Percentiles rank a stretch among this genome's conserved stretches.
Evolutionary conservation across 1,140 invertebrate species (phyloP).

Genomic region (Ceratina japonica): DNA sequence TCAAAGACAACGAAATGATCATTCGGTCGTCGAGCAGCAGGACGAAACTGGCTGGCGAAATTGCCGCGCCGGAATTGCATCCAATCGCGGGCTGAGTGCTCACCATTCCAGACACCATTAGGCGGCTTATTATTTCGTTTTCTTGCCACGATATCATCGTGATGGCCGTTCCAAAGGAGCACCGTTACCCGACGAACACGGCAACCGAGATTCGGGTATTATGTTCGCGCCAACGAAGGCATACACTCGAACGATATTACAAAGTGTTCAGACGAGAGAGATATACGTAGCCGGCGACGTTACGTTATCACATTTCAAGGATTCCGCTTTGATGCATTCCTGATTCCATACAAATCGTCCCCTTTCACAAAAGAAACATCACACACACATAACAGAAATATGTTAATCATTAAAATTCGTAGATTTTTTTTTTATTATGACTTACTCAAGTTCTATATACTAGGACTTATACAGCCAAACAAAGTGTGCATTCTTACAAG

Average conservation of each 20-base stretch:
- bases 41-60: slow-evolving; percentile 66
- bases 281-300: slow-evolving; percentile 24
- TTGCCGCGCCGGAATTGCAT: slow-evolving; percentile 67
- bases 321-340: slow-evolving; percentile 16
- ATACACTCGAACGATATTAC: slow-evolving; percentile 55
- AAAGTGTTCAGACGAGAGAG: slow-evolving; percentile 38
- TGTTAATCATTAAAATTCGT: no score
- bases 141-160: slow-evolving; percentile 60
- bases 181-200: slow-evolving; percentile 61
- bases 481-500: no score
- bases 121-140: slow-evolving; percentile 75
- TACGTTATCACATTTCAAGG: slow-evolving; percentile 7
- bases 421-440: no score
- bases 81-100: slow-evolving; percentile 72
- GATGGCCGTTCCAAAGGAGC: slow-evolving; percentile 44
- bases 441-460: no score
- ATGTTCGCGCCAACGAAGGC: slow-evolving; percentile 47
- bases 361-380: no score
- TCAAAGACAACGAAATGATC: slow-evolving; percentile 43
- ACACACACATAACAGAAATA: no score
- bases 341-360: not conserved
- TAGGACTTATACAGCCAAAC: no score
- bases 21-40: not conserved
- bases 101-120: slow-evolving; percentile 71
- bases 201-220: slow-evolving; percentile 54